phyloP scores from a whole-genome alignment of 2,113 vertebrate species.

The sheep (Ovis aries) region DNA sequence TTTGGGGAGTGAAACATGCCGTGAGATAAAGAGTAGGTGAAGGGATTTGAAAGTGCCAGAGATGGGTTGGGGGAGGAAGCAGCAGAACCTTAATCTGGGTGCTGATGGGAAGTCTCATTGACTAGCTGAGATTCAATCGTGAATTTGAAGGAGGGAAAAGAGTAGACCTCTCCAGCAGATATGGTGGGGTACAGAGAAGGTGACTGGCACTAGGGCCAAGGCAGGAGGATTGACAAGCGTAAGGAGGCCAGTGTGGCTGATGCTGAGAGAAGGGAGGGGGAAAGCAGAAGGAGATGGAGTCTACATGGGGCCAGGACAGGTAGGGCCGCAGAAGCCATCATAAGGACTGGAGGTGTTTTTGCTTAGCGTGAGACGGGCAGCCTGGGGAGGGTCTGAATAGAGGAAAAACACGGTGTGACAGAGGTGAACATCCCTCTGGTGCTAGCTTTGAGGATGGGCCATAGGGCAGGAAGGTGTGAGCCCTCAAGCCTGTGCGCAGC shows the following conservation, averaged over 20 bases:
- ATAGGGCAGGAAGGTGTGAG: background rate
- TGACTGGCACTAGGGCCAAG: background rate
- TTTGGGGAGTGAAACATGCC: background rate
- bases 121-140: background rate
- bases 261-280: background rate
- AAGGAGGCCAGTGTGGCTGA: background rate
- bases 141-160: background rate
- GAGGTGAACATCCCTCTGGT: background rate
- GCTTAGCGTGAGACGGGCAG: background rate
- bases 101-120: background rate
- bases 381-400: background rate
- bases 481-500: background rate
- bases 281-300: background rate
- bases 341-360: background rate
- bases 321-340: too few species aligned
- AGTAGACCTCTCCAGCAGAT: background rate
- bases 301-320: fast-evolving
- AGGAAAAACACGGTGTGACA: background rate
- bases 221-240: background rate
- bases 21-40: background rate
- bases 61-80: background rate
- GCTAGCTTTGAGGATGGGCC: background rate
- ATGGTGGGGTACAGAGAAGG: background rate
- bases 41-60: background rate
- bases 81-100: background rate